Percentiles rank a stretch among this genome's conserved stretches.
Evolutionary conservation across 2,797 vertebrate genomes (phyloP).

Genomic region (Sternarchorhynchus goeldii): DNA sequence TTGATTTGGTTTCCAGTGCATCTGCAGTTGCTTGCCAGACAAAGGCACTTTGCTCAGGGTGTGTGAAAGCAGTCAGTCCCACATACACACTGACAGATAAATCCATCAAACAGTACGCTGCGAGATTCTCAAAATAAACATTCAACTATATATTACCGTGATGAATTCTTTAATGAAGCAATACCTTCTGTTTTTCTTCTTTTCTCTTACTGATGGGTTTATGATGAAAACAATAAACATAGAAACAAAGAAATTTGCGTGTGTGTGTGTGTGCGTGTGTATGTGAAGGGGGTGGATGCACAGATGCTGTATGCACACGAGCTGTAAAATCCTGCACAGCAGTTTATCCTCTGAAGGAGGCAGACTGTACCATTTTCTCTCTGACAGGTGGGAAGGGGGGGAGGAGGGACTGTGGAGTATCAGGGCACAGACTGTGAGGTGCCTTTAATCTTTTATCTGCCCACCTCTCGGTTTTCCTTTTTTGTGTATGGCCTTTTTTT

Average conservation of each 20-base stretch:
- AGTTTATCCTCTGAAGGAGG: not conserved
- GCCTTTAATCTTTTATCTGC: constrained; percentile 45
- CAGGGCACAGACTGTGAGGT: not conserved
- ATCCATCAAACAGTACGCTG: not conserved
- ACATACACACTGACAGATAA: not conserved
- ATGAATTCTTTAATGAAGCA: too few species aligned
- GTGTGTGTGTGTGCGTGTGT: too few species aligned
- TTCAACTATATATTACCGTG: not conserved
- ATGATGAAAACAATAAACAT: not conserved
- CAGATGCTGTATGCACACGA: not conserved
- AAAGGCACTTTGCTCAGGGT: not conserved
- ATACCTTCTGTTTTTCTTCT: not conserved
- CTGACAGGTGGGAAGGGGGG: constrained; percentile 26
- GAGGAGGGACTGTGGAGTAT: constrained; percentile 3
- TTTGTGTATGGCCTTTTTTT: constrained; percentile 46
- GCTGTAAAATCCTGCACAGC: constrained; percentile 27
- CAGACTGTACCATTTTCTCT: constrained; percentile 50
- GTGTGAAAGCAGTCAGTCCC: not conserved
- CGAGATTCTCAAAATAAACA: not conserved
- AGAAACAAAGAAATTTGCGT: not conserved
- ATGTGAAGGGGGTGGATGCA: not conserved
- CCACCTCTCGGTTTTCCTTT: constrained; percentile 5
- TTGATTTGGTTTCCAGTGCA: constrained; percentile 17
- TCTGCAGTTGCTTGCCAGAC: constrained; percentile 9
- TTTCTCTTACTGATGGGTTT: not conserved